Evolutionary conservation across 2,797 vertebrate species (phyloP).

Genomic region (Onychomys leucogaster): DNA sequence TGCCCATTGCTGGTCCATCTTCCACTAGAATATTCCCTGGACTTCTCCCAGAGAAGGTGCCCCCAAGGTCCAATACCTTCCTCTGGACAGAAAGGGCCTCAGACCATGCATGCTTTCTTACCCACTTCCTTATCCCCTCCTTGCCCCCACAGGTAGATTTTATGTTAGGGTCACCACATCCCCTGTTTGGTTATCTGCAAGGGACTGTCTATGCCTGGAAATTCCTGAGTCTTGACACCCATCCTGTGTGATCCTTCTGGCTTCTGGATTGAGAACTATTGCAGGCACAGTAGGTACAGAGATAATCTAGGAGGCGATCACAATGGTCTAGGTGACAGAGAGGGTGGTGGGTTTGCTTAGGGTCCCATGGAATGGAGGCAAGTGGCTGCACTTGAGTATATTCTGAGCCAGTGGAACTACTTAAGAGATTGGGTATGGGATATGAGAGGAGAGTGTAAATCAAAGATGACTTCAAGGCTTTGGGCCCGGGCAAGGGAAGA

Average conservation of each 20-base stretch:
- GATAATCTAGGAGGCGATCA: not conserved
- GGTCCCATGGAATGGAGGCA: not conserved
- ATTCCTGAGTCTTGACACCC: not conserved
- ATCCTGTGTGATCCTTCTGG: not conserved
- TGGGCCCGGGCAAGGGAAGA: not conserved
- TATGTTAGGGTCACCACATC: not conserved
- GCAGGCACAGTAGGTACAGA: not conserved
- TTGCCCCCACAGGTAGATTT: not conserved
- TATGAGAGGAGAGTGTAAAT: not conserved
- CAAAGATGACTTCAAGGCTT: not conserved
- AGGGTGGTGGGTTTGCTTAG: not conserved
- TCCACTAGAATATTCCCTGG: not conserved
- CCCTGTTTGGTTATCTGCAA: not conserved
- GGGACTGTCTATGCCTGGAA: not conserved
- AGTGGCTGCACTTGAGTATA: not conserved
- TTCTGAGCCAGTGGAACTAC: not conserved
- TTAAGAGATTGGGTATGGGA: not conserved
- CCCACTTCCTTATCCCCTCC: not conserved
- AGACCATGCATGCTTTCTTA: not conserved
- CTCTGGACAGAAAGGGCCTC: not conserved
- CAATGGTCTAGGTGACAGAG: not conserved
- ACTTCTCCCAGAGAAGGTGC: not conserved
- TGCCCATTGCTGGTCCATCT: not conserved
- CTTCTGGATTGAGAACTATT: not conserved
- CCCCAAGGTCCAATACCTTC: not conserved